Evolutionary conservation across 2,797 vertebrate species (phyloP), one percentile per base, ranked within the genome.

Genomic region (Hipposideros larvatus): DNA sequence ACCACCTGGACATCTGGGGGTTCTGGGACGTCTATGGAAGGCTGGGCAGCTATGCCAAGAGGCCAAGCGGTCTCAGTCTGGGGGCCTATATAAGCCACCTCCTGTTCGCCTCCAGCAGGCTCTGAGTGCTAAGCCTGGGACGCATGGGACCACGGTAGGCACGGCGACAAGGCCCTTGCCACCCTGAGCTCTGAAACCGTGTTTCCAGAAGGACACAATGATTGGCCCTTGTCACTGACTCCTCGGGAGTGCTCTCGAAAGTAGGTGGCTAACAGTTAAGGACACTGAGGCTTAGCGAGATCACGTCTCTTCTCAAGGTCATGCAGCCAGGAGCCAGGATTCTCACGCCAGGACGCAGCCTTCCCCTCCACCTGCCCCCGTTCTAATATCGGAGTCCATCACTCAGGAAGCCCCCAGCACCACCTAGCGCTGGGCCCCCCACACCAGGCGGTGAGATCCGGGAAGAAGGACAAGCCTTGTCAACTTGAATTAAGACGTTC

Each of bases 141-240:
- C 22, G 7, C 9, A 0, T 7, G 1, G 7, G 55, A 5, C 3
- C 55, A 28, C 0, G 0, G 63, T 2, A 16, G 4, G 22, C 8
- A 7, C 2, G 1, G 14, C 31, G 6, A 24, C 43, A 1, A 11
- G 22, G 65, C 14, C 55, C 55, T 28, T 0, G 0, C 37, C 5
- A 2, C 18, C 34, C 31, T 0, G 59, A 65, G 63, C 28, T 28
- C 48, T 22, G 16, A 57, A 24, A 10, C 66, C 0, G 0, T 0
- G 2, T 26, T 78, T 22, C 55, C 75, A 9, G 63, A 46, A 34
- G 41, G 19, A 13, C 78, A 31, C 78, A 13, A 7, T 19, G 13
- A 61, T 0, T 19, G 11, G 19, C 48, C 68, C 31, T 61, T 13
- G 16, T 53, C 19, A 0, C 14, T 0, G 24, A 22, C n/a, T 8